Percentiles rank a stretch among this genome's conserved stretches.
These are phyloP conservation scores for Nanorana parkeri DNA, from an alignment of 2,113 vertebrate genomes.

Conservation along the genomic window DNA sequence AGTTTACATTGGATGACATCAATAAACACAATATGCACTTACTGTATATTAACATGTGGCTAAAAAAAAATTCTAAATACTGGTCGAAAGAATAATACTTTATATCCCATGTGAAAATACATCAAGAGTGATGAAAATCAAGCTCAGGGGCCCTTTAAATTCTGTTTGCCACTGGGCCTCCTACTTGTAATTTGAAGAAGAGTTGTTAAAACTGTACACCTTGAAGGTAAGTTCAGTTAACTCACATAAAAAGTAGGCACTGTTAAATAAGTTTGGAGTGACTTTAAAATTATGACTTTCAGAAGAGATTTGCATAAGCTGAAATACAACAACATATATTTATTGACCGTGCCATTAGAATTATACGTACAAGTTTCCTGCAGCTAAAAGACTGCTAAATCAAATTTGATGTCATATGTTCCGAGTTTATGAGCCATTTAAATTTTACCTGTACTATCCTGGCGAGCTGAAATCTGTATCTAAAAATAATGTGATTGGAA, in stretches of 20 bases:
- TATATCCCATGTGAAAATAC: too few species aligned
- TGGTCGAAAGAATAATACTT: too few species aligned
- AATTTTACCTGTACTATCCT: slow-evolving; percentile 39
- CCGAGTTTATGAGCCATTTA: slow-evolving; percentile 38
- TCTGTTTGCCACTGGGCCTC: too few species aligned
- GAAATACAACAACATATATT: slow-evolving; percentile 32
- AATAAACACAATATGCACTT: too few species aligned
- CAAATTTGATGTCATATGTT: slow-evolving; percentile 37
- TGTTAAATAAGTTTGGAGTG: background rate
- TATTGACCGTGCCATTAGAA: slow-evolving; percentile 19
- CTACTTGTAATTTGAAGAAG: too few species aligned
- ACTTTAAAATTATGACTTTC: slow-evolving; percentile 38
- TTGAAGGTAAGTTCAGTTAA: background rate
- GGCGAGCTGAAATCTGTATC: slow-evolving; percentile 14
- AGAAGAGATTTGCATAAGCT: slow-evolving; percentile 33
- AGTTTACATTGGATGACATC: too few species aligned
- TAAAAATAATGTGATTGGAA: slow-evolving; percentile 25
- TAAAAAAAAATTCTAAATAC: too few species aligned
- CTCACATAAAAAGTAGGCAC: background rate
- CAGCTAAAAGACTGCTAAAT: slow-evolving; percentile 26
- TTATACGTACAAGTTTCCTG: slow-evolving; percentile 25
- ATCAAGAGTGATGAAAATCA: too few species aligned
- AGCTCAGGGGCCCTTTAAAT: too few species aligned
- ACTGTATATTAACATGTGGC: too few species aligned
- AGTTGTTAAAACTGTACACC: background rate